Percentiles rank a stretch among this genome's conserved stretches.
phyloP scores from a whole-genome alignment of 2,113 vertebrate genomes.

The Dicerorhinus sumatrensis region DNA sequence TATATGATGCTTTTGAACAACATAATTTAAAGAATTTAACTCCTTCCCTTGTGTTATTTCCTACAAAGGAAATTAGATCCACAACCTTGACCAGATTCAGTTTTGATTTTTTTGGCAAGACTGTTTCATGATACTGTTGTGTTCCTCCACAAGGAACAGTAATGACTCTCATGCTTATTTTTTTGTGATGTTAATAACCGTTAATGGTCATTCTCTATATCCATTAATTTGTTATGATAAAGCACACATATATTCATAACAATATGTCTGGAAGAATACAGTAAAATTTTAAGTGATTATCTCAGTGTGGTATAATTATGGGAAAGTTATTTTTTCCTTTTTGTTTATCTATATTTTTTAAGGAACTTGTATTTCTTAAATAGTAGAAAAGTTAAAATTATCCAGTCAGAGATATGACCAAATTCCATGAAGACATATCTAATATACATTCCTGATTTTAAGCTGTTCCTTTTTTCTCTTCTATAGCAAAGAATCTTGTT shows the following conservation, averaged over 20 bases:
- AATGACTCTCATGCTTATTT: slow-evolving; percentile 13
- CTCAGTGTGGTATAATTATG: background rate
- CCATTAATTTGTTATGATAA: slow-evolving; percentile 33
- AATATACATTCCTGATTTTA: background rate
- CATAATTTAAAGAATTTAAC: background rate
- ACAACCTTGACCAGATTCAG: background rate
- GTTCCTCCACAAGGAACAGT: background rate
- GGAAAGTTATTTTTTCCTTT: background rate
- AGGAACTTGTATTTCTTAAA: background rate
- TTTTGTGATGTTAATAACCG: slow-evolving; percentile 15
- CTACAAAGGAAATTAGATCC: slow-evolving; percentile 13
- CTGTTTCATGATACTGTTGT: background rate
- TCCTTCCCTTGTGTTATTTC: background rate
- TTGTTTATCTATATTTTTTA: slow-evolving; percentile 15
- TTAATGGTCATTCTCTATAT: slow-evolving; percentile 16
- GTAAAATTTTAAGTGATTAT: slow-evolving; percentile 26
- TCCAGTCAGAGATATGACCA: background rate
- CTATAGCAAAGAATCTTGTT: slow-evolving; percentile 97
- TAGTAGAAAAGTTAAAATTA: slow-evolving; percentile 51
- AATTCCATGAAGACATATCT: background rate
- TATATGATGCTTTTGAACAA: background rate
- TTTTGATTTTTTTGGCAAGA: slow-evolving; percentile 31
- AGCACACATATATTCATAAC: background rate
- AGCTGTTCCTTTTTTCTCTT: slow-evolving; percentile 67
- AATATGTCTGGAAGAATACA: slow-evolving; percentile 20